Percentiles rank a stretch among this genome's conserved stretches.
phyloP scores from a whole-genome alignment of 2,113 vertebrate species.

The Pterocles gutturalis region DNA sequence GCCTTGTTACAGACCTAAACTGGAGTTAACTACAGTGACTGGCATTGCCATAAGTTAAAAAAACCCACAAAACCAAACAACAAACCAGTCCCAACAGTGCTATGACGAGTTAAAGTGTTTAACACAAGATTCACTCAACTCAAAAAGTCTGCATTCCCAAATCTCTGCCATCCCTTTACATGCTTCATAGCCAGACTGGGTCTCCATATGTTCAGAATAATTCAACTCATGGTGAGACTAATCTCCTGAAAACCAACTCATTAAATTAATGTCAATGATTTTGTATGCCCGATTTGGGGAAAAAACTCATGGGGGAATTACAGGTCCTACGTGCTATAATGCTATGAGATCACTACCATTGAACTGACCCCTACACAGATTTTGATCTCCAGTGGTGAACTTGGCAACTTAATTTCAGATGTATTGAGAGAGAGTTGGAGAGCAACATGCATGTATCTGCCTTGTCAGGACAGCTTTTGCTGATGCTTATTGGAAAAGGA shows the following conservation, averaged over 20 bases:
- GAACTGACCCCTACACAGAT: background rate
- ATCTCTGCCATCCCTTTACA: background rate
- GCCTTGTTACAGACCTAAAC: background rate
- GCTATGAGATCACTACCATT: background rate
- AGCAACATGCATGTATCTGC: background rate
- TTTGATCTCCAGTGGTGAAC: background rate
- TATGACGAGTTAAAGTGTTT: background rate
- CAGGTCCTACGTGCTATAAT: background rate
- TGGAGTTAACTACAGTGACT: background rate
- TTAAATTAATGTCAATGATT: slow-evolving; percentile 12
- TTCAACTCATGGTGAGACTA: slow-evolving; percentile 21
- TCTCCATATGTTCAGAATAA: slow-evolving; percentile 46
- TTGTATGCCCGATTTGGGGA: background rate
- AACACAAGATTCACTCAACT: background rate
- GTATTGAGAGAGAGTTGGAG: background rate
- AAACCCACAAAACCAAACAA: background rate
- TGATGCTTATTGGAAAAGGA: slow-evolving; percentile 27
- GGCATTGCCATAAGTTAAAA: background rate
- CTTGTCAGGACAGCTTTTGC: background rate
- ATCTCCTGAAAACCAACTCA: slow-evolving; percentile 34
- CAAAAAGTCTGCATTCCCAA: background rate
- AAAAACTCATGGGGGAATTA: background rate
- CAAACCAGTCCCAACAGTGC: background rate
- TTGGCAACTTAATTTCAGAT: background rate
- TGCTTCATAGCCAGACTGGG: slow-evolving; percentile 25